A percentile compares a stretch with the other conserved stretches of the same genome.
Conservation (phyloP, 2,888 invertebrate species). For the Acleris holmiana region DNA sequence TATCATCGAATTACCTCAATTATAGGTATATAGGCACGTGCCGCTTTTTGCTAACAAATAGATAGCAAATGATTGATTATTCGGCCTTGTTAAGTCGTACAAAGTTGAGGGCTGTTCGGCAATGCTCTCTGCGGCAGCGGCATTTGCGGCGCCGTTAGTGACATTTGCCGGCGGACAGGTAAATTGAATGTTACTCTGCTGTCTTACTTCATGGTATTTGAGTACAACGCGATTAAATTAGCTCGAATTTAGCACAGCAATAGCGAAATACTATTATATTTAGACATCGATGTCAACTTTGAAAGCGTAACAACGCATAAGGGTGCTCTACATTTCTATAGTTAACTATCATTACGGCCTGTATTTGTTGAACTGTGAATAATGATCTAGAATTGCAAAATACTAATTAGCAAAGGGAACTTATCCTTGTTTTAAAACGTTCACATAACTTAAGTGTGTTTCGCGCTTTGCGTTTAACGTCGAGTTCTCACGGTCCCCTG, state of each 20-base stretch:
- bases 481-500: constrained; percentile 24
- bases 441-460: not conserved
- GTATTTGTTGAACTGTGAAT: not conserved
- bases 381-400: no score
- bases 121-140: constrained; percentile 12
- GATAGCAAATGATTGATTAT: constrained; percentile 23
- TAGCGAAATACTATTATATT: constrained; percentile 18
- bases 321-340: not conserved
- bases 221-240: constrained; percentile 24
- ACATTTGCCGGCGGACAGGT: constrained; percentile 35
- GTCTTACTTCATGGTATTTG: constrained; percentile 35
- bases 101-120: constrained; percentile 16
- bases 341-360: not conserved
- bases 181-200: constrained; percentile 32
- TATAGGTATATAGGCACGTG: constrained; percentile 20
- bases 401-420: no score
- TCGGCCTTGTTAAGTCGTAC: constrained; percentile 17
- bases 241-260: constrained; percentile 26
- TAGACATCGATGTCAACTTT: constrained; percentile 14
- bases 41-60: constrained; percentile 13
- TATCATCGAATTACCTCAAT: constrained; percentile 9
- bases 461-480: constrained; percentile 4
- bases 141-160: constrained; percentile 29
- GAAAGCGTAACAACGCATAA: constrained; percentile 12
- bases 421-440: not conserved